Base-by-base conservation (phyloP, 2,113 vertebrate species). In the Cynoglossus semilaevis region DNA sequence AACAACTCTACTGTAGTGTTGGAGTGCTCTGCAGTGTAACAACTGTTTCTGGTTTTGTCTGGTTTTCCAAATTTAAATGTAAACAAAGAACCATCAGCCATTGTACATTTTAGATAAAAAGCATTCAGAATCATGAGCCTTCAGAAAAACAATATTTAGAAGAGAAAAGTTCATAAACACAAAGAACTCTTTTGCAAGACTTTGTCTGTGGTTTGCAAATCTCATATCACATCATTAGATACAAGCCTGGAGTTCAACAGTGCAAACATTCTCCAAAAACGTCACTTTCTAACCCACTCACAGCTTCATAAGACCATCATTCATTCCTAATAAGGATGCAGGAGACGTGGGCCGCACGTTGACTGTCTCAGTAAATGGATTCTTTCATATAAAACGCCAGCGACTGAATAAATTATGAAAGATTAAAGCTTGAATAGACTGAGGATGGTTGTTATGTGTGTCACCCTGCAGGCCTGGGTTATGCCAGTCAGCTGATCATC, bases 401-500 rank as follows among this genome's bases (percentile, higher is more conserved):
- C 29, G 42, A 51, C 48, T 58, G 56, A 54, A 17, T 14, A 34
- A 61, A 59, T 16, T 34, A 63, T n/a, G 36, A 49, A 66, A 35
- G 14, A 2, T 1, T 4, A 45, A 14, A 9, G 19, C 11, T 67
- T 65, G 44, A 64, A 22, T 42, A 16, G 5, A 0, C 2, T 44
- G 35, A 14, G 13, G 40, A 17, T 48, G 14, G 9, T 0, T n/a
- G 14, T 16, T 47, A 3, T 47, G 16, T 56, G 38, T 48, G 18
- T 0, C 16, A 29, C 63, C 12, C 35, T n/a, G 11, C 76, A 97
- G 95, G 95, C 73, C 88, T 97, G 2, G 95, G 96, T 1, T 92
- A 95, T 36, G 94, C 94, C 0, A 93, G 93, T 16, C 93, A 94
- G 83, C 83, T 96, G 67, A 94, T 97, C 0, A 94, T 93, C 74